Conservation (phyloP, 1,140 invertebrate species). For the Euglossa dilemma region DNA sequence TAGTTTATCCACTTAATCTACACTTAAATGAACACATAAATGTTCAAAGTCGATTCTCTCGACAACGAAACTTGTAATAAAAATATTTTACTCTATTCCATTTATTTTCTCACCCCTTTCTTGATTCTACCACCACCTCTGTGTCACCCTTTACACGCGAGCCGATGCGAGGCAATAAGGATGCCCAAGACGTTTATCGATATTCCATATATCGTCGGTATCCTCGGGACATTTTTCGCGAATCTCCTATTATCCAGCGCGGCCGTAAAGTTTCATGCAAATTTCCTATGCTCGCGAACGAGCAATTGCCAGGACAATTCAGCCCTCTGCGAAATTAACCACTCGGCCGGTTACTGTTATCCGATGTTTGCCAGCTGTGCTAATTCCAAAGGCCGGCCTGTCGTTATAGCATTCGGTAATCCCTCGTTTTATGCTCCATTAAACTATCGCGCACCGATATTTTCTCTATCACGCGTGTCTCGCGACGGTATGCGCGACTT, state of each 20-base stretch:
- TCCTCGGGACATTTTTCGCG: background rate
- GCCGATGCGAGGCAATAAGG: background rate
- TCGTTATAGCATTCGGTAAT: background rate
- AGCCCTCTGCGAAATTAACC: conserved; percentile 15
- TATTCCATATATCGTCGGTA: background rate
- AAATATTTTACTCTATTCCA: no score
- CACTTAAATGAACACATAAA: no score
- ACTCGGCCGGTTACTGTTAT: conserved; percentile 10
- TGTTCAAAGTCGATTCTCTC: no score
- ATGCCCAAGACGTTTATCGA: background rate
- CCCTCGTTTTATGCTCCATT: background rate
- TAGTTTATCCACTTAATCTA: no score
- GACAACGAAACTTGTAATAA: no score
- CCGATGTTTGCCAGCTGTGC: conserved; percentile 28
- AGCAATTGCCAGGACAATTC: conserved; percentile 14
- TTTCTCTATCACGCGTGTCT: background rate
- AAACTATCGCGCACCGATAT: background rate
- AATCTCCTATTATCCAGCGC: background rate
- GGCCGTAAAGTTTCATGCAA: background rate
- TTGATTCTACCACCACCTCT: no score
- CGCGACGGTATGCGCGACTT: no score
- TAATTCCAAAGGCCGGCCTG: background rate
- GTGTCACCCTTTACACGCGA: no score
- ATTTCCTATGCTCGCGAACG: conserved; percentile 4
- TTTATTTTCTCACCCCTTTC: no score